Evolutionary conservation across 2,797 vertebrate species (phyloP), one percentile per base, ranked within the genome.

Genomic region (Echiichthys vipera): DNA sequence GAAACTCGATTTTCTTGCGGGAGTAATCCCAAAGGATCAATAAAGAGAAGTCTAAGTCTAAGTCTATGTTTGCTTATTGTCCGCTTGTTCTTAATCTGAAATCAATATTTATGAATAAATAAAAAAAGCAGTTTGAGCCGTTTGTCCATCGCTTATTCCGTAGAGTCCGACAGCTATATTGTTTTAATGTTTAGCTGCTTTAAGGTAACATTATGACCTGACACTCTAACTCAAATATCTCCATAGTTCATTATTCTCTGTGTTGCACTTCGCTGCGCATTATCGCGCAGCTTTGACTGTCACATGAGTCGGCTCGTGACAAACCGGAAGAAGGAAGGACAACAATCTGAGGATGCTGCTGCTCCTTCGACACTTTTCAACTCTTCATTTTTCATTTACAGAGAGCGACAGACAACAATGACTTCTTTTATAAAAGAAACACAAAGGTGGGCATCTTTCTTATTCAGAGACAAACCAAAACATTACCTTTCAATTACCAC

Each of bases 381-480:
- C 5, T 43, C 55, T 61, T 57, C 0, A 13, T 32, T 27, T 53
- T 22, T 18, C 1, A 5, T 54, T 79, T 37, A 1, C 10, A 29
- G 7, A 37, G 63, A 56, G 1, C 70, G 20, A 25, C 14, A 36
- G 24, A 14, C 45, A 54, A 74, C 18, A 50, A 95, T 95, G 95
- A 83, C 92, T 64, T 85, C 94, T 13, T 75, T 94, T 11, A 89
- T 95, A 13, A 95, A 93, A 76, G 94, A 95, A 84, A 95, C 94
- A 5, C 91, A 90, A 72, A 95, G 94, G 95, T 92, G 46, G 8
- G 84, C 3, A 24, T 10, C 6, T 6, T 15, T 8, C 32, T n/a
- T 1, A 12, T 13, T 14, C 0, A 11, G 0, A 32, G 1, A 37
- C 3, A 25, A 7, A 17, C 0, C 7, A 4, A n/a, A n/a, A n/a